Base-by-base conservation (phyloP, 2,888 invertebrate species). In the Cyrtodaria siliqua region DNA sequence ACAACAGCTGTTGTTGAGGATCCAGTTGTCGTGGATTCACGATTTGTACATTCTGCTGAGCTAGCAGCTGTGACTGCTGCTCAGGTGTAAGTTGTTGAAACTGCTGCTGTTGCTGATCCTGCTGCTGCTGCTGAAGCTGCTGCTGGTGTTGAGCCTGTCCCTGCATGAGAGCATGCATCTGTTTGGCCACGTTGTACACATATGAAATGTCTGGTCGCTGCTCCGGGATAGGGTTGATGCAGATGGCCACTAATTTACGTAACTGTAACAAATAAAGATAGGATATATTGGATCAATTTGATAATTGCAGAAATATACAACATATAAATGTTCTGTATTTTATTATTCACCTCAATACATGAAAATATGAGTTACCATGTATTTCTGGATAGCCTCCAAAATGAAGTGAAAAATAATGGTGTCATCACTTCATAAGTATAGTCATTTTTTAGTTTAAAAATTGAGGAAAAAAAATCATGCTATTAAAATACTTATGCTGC, bases 161-260 rank as follows among this genome's bases (percentile, higher is more conserved):
- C 59, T 82, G 83, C 52, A 82, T 72, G 27, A 82, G 73, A 42
- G 80, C 81, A 73, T 92, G 91, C 93, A 94, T 94, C 69, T 92
- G 89, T 75, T 91, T 89, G 4, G 94, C 94, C 16, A 94, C 90
- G 49, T 89, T 87, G 82, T 93, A 93, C 9, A 94, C 93, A 79
- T 94, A 92, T 24, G 88, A 87, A 60, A 94, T 94, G 85, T 94
- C 94, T 3, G 94, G 94, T 18, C 95, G 89, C 61, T 93, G 92
- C 57, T 93, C 92, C 6, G 94, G 94, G 64, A 94, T 93, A 0
- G 94, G 93, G 84, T 93, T 93, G 62, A 95, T 94, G 85, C 95
- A 95, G 40, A 91, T 87, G 29, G 91, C 92, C 33, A 95, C 94
- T 59, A 95, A 86, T 40, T 91, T 88, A 42, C 94, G 90, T 79